Conservation (phyloP, 2,797 vertebrate species). For the Simalia tracyae region DNA sequence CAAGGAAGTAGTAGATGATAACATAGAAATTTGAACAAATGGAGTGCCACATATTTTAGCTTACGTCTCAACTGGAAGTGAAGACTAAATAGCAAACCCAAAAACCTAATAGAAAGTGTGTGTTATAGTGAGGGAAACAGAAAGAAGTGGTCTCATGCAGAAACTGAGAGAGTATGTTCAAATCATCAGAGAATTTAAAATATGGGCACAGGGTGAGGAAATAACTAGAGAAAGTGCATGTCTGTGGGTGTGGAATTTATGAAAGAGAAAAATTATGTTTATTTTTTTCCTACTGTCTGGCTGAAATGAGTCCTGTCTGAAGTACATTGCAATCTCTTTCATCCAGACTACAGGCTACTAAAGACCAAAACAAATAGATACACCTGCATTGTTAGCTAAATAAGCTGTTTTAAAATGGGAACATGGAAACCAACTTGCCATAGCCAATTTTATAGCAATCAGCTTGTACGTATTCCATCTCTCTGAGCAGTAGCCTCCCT, state of each 20-base stretch:
- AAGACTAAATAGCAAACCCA: neutral
- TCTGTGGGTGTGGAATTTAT: neutral
- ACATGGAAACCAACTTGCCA: neutral
- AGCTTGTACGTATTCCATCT: no score
- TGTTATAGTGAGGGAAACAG: neutral
- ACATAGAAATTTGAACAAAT: neutral
- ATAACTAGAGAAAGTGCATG: neutral
- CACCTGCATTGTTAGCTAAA: neutral
- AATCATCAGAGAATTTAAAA: neutral
- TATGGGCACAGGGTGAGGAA: neutral
- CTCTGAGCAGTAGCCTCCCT: neutral
- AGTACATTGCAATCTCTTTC: neutral
- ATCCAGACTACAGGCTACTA: neutral
- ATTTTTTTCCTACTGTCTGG: neutral
- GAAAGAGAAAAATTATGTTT: neutral
- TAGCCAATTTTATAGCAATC: neutral
- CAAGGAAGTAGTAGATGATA: neutral
- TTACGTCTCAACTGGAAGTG: neutral
- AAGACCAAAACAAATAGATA: slow-evolving; percentile 5
- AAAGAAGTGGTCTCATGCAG: neutral
- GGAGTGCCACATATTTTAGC: neutral
- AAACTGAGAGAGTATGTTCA: neutral
- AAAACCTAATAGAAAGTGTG: neutral
- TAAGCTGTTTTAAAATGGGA: neutral
- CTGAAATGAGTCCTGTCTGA: neutral